phyloP scores from a whole-genome alignment of 1,140 invertebrate species.

The Teleopsis dalmanni region DNA sequence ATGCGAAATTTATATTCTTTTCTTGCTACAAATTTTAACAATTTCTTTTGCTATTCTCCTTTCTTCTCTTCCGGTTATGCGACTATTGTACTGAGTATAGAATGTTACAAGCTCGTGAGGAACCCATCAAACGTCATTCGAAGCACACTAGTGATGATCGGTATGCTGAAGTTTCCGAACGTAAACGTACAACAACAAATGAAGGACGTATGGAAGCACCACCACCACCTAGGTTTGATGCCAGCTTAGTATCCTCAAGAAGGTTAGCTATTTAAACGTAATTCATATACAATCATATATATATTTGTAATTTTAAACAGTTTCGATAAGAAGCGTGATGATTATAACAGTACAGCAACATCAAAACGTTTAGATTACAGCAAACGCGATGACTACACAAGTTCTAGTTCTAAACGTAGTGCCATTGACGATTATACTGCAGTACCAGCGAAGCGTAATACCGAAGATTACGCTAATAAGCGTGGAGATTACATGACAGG shows the following conservation, averaged over 20 bases:
- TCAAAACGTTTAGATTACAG: conserved; percentile 33
- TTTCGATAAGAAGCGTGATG: conserved; percentile 40
- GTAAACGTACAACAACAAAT: conserved; percentile 35
- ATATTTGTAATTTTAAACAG: conserved; percentile 11
- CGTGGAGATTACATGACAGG: conserved; percentile 21
- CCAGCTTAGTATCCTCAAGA: conserved; percentile 28
- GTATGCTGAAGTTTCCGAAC: conserved; percentile 39
- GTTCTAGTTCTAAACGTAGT: conserved; percentile 23
- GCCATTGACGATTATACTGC: conserved; percentile 33
- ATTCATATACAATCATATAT: not conserved
- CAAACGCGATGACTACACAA: conserved; percentile 16
- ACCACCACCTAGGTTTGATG: conserved; percentile 40
- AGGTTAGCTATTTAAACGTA: conserved; percentile 20
- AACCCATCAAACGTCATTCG: conserved; percentile 44
- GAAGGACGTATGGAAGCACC: conserved; percentile 46
- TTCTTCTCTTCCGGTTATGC: too few relatives aligned
- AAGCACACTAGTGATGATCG: conserved; percentile 41
- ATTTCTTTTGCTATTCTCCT: too few relatives aligned
- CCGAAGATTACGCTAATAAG: conserved; percentile 9
- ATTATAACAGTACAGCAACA: conserved; percentile 26
- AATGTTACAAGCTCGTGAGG: conserved; percentile 43
- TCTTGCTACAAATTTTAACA: too few relatives aligned
- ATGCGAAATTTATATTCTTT: too few relatives aligned
- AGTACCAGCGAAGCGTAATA: conserved; percentile 30
- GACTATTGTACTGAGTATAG: conserved; percentile 20